phyloP scores from a whole-genome alignment of 2,888 invertebrate species.

The Cylloceria caligata region DNA sequence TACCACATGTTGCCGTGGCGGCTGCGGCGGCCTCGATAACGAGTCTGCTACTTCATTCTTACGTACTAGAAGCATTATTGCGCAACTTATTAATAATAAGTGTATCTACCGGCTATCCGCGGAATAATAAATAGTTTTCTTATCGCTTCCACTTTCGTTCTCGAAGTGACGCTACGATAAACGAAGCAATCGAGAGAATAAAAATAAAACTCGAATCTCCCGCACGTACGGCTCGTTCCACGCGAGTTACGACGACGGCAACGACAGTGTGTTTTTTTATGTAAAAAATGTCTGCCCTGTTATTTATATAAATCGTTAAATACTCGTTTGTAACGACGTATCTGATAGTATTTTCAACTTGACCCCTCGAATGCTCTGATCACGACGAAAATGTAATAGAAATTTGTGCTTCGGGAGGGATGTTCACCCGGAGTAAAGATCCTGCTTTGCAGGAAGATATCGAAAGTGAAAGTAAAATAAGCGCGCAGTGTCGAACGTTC shows the following conservation, averaged over 20 bases:
- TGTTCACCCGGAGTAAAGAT: conserved; percentile 1
- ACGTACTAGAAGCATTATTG: conserved; percentile 36
- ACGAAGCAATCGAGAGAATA: neutral
- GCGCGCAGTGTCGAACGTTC: conserved; percentile 44
- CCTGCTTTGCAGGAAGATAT: conserved; percentile 71
- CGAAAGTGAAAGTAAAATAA: conserved; percentile 79
- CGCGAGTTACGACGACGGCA: neutral
- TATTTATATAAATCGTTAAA: too few species aligned
- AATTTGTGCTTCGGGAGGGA: neutral
- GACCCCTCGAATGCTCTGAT: too few species aligned
- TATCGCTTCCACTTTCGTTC: conserved; percentile 27
- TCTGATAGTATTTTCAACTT: too few species aligned
- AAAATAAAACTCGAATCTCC: neutral
- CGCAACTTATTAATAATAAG: conserved; percentile 45
- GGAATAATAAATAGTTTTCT: neutral
- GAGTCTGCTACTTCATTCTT: neutral
- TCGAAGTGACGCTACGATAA: neutral
- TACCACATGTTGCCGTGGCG: conserved; percentile 43
- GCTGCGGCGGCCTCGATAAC: conserved; percentile 5
- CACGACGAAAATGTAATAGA: neutral
- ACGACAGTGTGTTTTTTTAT: neutral
- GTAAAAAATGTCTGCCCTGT: too few species aligned
- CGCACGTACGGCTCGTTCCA: neutral
- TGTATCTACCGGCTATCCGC: neutral
- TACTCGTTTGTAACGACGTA: too few species aligned